Evolutionary conservation across 2,797 vertebrate species (phyloP).

Genomic region (Poeciliopsis infans): DNA sequence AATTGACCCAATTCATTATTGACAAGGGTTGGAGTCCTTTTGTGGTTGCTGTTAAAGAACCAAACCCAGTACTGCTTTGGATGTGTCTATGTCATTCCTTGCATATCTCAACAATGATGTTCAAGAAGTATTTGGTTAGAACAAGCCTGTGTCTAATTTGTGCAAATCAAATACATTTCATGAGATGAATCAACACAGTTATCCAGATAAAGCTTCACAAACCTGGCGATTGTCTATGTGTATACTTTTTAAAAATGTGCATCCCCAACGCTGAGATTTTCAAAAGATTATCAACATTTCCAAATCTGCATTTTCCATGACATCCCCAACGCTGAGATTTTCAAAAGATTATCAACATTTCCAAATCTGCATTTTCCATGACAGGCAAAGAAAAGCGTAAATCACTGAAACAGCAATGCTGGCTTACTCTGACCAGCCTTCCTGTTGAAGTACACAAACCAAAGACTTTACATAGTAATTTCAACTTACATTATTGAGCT

Average conservation of each 20-base stretch:
- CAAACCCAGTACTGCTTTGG: neutral
- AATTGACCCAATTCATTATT: neutral
- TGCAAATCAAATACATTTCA: neutral
- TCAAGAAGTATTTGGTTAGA: neutral
- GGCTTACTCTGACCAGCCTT: neutral
- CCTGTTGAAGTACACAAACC: neutral
- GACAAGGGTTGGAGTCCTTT: neutral
- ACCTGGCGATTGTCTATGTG: neutral
- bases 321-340: neutral
- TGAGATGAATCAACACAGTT: neutral
- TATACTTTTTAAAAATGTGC: neutral
- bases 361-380: neutral
- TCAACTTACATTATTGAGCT: constrained; percentile 88
- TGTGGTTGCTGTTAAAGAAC: neutral
- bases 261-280: neutral
- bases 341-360: neutral
- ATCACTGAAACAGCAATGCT: neutral
- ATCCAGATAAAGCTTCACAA: too few relatives aligned
- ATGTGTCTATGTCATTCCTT: neutral
- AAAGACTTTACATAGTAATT: neutral
- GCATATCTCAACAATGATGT: neutral
- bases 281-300: neutral
- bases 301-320: neutral
- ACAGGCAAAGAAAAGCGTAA: neutral
- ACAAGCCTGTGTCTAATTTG: neutral